Percentiles rank a stretch among this genome's conserved stretches.
Conservation (phyloP, 2,888 invertebrate genomes). For the Leucoptera coffeella region DNA sequence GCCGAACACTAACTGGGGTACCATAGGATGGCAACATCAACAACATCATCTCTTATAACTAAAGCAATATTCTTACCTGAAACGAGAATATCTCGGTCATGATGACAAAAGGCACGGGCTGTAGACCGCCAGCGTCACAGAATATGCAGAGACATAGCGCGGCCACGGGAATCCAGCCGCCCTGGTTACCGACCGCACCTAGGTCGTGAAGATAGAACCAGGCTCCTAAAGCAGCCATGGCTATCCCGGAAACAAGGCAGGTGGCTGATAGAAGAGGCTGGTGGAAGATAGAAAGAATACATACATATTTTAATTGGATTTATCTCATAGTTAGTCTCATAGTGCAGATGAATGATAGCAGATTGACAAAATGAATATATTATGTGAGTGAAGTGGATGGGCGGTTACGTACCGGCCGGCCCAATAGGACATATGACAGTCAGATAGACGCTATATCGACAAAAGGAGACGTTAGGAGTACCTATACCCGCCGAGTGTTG, state of each 20-base stretch:
- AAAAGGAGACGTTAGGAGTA: no score
- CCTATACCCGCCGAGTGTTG: no score
- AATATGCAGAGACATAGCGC: conserved; percentile 38
- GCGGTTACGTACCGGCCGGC: no score
- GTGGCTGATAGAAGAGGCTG: conserved; percentile 33
- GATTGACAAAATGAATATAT: no score
- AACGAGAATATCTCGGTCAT: conserved; percentile 46
- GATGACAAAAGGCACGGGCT: conserved; percentile 39
- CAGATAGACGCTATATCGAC: no score
- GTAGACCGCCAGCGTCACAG: conserved; percentile 38
- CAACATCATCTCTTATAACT: conserved; percentile 1
- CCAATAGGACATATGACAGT: no score
- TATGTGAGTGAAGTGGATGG: no score
- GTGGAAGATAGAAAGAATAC: no score
- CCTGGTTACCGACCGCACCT: conserved; percentile 9
- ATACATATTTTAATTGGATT: no score
- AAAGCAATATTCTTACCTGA: conserved; percentile 21
- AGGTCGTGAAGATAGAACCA: conserved; percentile 22
- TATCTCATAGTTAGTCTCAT: no score
- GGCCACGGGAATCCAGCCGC: conserved; percentile 27
- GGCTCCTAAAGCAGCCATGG: conserved; percentile 24
- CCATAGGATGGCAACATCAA: neutral
- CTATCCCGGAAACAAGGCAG: conserved; percentile 28
- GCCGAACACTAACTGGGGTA: neutral
- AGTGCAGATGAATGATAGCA: no score